Evolutionary conservation across 2,113 vertebrate species (phyloP).

Genomic region (Seriola dumerili): DNA sequence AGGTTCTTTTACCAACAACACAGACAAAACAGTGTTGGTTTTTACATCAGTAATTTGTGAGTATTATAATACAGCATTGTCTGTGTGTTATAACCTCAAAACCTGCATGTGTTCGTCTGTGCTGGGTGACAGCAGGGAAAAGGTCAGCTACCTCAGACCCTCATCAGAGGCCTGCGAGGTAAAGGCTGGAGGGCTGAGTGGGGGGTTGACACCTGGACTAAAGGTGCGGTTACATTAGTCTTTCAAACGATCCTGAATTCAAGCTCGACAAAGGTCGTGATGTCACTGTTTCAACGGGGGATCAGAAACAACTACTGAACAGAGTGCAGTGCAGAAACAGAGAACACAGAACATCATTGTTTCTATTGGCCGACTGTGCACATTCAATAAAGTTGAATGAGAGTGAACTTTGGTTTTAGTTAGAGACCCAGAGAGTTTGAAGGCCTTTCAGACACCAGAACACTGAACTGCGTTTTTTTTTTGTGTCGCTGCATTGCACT

Average conservation of each 20-base stretch:
- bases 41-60: neutral
- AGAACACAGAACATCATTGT: too few species aligned
- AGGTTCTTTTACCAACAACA: neutral
- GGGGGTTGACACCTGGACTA: too few species aligned
- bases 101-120: neutral
- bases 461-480: neutral
- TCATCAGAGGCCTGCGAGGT: neutral
- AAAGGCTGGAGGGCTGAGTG: neutral
- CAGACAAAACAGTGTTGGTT: neutral
- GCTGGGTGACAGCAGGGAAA: neutral
- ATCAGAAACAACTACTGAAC: too few species aligned
- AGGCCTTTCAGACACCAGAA: neutral
- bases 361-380: too few species aligned
- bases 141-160: neutral
- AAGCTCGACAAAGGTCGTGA: too few species aligned
- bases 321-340: too few species aligned
- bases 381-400: neutral
- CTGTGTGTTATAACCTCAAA: neutral
- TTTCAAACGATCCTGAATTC: neutral
- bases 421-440: neutral
- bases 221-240: neutral
- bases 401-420: neutral
- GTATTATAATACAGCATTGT: neutral
- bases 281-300: too few species aligned
- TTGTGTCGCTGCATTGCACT: too few species aligned